Conservation (phyloP, 2,888 invertebrate species). For the Pristionchus entomophagus region DNA sequence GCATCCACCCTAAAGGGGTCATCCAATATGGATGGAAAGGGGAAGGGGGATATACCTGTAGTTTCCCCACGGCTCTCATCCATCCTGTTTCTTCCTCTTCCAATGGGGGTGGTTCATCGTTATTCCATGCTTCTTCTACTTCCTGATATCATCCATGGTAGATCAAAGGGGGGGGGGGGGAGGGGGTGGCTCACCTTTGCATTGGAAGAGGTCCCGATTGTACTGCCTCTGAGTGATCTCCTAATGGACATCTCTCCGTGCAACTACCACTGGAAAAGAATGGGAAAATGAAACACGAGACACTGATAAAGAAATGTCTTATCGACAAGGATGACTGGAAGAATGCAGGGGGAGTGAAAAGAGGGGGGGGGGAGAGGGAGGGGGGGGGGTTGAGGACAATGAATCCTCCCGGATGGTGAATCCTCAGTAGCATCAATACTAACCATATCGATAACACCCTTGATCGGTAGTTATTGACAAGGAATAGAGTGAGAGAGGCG, state of each 20-base stretch:
- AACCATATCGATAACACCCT: neutral
- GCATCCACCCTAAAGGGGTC: neutral
- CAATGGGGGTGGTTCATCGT: conserved; percentile 18
- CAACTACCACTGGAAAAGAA: neutral
- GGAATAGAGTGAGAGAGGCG: neutral
- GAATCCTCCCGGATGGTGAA: neutral
- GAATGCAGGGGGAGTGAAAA: neutral
- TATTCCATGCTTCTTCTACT: conserved; percentile 29
- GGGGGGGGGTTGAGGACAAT: neutral
- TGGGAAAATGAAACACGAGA: neutral
- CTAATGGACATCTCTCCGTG: conserved; percentile 15
- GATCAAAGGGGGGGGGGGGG: neutral
- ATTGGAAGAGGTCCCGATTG: neutral
- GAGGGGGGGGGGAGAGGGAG: neutral
- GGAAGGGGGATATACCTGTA: neutral
- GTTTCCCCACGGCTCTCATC: conserved; percentile 36
- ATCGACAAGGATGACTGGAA: neutral
- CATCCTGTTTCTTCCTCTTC: conserved; percentile 46
- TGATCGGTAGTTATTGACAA: neutral
- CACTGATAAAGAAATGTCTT: neutral
- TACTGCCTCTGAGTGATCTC: conserved; percentile 18
- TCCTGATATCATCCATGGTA: neutral
- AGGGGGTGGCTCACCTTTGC: neutral
- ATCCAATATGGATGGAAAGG: neutral
- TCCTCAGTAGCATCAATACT: neutral